Evolutionary conservation across 2,113 vertebrate genomes (phyloP), one percentile per base, ranked within the genome.

Genomic region (Vicugna pacos): DNA sequence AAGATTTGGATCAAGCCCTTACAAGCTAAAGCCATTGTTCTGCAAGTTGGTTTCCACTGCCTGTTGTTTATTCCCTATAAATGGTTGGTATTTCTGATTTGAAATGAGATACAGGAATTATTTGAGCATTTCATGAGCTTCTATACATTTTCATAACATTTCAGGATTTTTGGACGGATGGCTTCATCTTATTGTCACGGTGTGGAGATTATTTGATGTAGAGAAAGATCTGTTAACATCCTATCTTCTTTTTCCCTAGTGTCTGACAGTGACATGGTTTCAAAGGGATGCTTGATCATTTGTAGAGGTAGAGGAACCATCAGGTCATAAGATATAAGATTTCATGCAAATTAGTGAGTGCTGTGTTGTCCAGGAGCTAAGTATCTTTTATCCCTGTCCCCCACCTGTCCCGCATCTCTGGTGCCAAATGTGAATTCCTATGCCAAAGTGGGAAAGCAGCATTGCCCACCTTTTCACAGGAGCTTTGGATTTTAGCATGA

Each of bases 381-480:
- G 72, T 91, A 70, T 9, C 5, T 46, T 48, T 60, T 52, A 8
- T 20, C 50, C 54, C 16, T 28, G 1, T 79, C 60, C 76, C 28
- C 80, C 38, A 72, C 82, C 67, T 69, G 77, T 50, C 60, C 64
- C 42, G 30, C 4, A 32, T 60, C 42, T 77, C 65, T 73, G 6
- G 46, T 24, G 38, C 35, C 0, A 2, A 50, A 69, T 83, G 62
- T 50, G 67, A 72, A 88, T 84, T 84, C 80, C 52, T 28, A 2
- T 12, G 50, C 24, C n/a, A 62, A 14, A 9, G 30, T 54, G 32
- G 6, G 22, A 69, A 35, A 30, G 14, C 38, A 87, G 20, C 0
- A 0, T 6, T 32, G 19, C n/a, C 77, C 12, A 93, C 17, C 94
- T 52, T 32, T 73, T 8, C 17, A 2, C 16, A 0, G 3, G 20